Conservation (phyloP, 1,140 invertebrate species). For the Caligus rogercresseyi region DNA sequence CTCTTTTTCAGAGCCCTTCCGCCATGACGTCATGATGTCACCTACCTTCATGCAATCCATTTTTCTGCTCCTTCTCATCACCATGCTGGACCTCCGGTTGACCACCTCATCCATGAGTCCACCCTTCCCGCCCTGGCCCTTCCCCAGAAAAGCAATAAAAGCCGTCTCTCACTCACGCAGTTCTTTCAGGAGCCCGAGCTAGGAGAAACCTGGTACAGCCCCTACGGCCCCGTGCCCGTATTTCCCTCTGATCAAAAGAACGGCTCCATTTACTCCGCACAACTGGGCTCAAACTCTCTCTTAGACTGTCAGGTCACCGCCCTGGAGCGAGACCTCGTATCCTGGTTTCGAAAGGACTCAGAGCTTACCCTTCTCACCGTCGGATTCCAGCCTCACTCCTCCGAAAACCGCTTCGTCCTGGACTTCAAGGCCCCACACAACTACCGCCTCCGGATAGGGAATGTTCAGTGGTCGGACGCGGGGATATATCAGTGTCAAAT, state of each 20-base stretch:
- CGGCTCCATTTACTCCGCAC: neutral
- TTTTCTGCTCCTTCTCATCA: too few species aligned
- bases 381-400: conserved; percentile 4
- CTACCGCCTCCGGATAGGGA: conserved; percentile 3
- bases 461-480: conserved; percentile 10
- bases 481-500: conserved; percentile 16
- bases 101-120: too few species aligned
- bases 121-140: too few species aligned
- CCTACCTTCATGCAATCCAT: too few species aligned
- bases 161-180: neutral
- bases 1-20: too few species aligned
- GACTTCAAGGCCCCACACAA: conserved; percentile 11
- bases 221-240: neutral
- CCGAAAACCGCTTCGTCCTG: conserved; percentile 1
- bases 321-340: conserved; percentile 10
- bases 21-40: too few species aligned
- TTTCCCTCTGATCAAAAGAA: conserved; percentile 11
- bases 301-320: conserved; percentile 10
- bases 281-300: neutral
- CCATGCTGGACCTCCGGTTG: too few species aligned
- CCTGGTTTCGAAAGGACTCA: conserved; percentile 8
- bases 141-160: neutral
- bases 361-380: conserved; percentile 8
- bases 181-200: conserved; percentile 15
- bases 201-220: conserved; percentile 9